Conservation (phyloP, 2,113 vertebrate species). For the Panurus biarmicus region DNA sequence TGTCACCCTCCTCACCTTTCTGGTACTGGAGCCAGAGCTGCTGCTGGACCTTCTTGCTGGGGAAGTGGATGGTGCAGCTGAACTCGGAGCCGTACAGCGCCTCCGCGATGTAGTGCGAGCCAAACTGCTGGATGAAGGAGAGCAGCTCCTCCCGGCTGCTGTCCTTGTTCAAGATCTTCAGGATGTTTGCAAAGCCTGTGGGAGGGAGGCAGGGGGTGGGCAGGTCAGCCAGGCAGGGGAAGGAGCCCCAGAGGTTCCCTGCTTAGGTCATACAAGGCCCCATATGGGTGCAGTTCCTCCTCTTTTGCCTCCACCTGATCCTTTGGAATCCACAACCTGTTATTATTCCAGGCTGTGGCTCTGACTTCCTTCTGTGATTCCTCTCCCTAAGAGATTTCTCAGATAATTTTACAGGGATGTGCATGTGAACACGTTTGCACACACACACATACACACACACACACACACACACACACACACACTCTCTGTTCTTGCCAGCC, state of each 20-base stretch:
- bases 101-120: constrained; percentile 92
- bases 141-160: constrained; percentile 92
- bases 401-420: neutral
- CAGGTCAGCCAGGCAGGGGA: neutral
- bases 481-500: neutral
- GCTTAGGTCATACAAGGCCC: neutral
- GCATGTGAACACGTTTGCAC: fast-evolving
- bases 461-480: neutral
- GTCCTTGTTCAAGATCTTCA: constrained; percentile 89
- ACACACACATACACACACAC: neutral
- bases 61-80: constrained; percentile 94
- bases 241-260: neutral
- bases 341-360: neutral
- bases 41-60: constrained; percentile 97
- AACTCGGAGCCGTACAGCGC: constrained; percentile 94
- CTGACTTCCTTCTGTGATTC: neutral
- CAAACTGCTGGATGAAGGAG: constrained; percentile 87
- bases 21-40: constrained; percentile 99
- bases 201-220: neutral
- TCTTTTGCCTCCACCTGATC: neutral
- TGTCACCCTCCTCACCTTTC: constrained; percentile 81
- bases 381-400: neutral
- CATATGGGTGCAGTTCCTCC: fast-evolving
- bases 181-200: constrained; percentile 87
- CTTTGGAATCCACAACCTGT: neutral